These are phyloP conservation scores for Metallyticus violacea DNA, from an alignment of 2,888 invertebrate genomes.

Conservation along the genomic window DNA sequence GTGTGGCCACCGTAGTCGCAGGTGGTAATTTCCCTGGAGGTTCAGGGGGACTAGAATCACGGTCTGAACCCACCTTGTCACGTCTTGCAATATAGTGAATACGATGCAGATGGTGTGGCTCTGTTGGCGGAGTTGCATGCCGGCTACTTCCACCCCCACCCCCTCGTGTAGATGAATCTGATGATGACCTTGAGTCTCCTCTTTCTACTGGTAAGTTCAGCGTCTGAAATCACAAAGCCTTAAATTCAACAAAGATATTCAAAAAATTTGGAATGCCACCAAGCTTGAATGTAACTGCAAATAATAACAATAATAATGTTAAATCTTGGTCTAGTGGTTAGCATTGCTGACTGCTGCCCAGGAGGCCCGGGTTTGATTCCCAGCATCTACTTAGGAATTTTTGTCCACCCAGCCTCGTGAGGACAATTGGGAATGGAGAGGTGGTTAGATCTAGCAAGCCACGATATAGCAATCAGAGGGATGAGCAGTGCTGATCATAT, in stretches of 20 bases:
- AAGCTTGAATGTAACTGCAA: neutral
- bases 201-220: slow-evolving; percentile 80
- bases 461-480: too few species aligned
- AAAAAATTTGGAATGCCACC: neutral
- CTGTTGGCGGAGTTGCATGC: slow-evolving; percentile 38
- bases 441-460: too few species aligned
- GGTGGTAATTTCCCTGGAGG: slow-evolving; percentile 36
- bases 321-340: too few species aligned
- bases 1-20: neutral
- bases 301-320: too few species aligned
- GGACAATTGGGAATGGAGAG: too few species aligned
- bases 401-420: too few species aligned
- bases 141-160: slow-evolving; percentile 34
- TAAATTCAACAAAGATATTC: neutral
- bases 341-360: too few species aligned
- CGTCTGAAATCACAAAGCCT: slow-evolving; percentile 57
- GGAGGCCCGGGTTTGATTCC: too few species aligned
- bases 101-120: slow-evolving; percentile 50
- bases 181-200: slow-evolving; percentile 74
- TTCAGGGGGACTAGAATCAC: slow-evolving; percentile 38
- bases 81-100: slow-evolving; percentile 60
- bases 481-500: too few species aligned
- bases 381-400: too few species aligned
- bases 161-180: slow-evolving; percentile 60
- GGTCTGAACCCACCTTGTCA: slow-evolving; percentile 43